Base-by-base conservation (phyloP, 2,888 invertebrate species). In the Notodonta dromedarius region DNA sequence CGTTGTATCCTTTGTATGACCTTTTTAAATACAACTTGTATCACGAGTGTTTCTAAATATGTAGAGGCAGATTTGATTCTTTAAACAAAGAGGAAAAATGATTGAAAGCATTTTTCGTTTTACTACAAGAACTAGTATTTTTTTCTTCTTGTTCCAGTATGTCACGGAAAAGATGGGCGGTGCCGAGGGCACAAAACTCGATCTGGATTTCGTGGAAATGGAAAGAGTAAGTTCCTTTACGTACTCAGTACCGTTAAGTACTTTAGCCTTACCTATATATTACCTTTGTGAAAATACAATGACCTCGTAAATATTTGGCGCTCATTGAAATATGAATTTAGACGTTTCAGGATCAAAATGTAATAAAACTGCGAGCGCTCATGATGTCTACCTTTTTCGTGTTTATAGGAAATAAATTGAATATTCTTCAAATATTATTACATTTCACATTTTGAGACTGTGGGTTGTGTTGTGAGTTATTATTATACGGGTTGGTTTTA, bases 131-230 rank as follows among this genome's bases (percentile, higher is more conserved):
- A 24, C 24, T 24, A 24, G 24, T 24, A 2, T 24, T 24, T 24
- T 24, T 24, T 39, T 50, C 39, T 35, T 83, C 80, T 86, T 90
- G 84, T 96, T 95, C 64, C 95, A 99, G 98, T 99, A 99, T 96
- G 97, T 99, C 95, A 99, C 99, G 88, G 99, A 99, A 94, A 99
- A 99, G 94, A 99, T 99, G 96, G 99, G 99, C 72, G 99, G 99
- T 89, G 99, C 99, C 76, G 99, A 99, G 94, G 99, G 99, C 92
- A 99, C 99, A 78, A 99, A 99, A 94, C 95, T 99, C 86, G 99
- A 99, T 94, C 96, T 99, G 93, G 99, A 99, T 85, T 99, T 99
- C 90, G 95, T 98, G 94, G 99, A 99, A 88, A 99, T 99, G 99
- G 99, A 99, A 95, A 97, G 98, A 94, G 98, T 99, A 94, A 95